These are phyloP conservation scores for Dasyurus viverrinus DNA, from an alignment of 2,113 vertebrate genomes.

Conservation along the genomic window DNA sequence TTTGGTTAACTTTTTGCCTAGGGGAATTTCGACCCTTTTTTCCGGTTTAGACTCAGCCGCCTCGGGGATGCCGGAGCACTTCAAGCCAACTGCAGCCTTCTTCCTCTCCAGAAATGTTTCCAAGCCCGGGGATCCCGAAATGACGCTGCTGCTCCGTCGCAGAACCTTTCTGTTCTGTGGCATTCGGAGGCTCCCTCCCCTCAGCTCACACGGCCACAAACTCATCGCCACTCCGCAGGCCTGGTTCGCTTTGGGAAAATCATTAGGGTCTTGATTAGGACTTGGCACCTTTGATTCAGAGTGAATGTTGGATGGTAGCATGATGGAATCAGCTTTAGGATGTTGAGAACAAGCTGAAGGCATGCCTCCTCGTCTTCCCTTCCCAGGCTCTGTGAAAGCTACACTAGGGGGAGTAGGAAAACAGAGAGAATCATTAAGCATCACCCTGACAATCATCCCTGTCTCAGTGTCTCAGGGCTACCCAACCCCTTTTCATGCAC, in stretches of 20 bases:
- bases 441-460: constrained; percentile 76
- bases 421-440: constrained; percentile 95
- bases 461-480: background rate
- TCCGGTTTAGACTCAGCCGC: constrained; percentile 83
- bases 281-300: constrained; percentile 92
- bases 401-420: constrained; percentile 98
- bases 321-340: constrained; percentile 90
- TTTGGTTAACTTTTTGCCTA: constrained; percentile 90
- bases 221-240: constrained; percentile 86
- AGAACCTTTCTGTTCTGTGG: constrained; percentile 86
- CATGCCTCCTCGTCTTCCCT: constrained; percentile 92
- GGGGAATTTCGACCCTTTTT: constrained; percentile 83
- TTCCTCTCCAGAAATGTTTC: constrained; percentile 87
- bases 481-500: constrained; percentile 17
- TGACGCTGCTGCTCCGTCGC: constrained; percentile 88
- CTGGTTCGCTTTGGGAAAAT: constrained; percentile 88
- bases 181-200: constrained; percentile 88
- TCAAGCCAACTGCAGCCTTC: constrained; percentile 86
- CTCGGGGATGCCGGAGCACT: constrained; percentile 80
- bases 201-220: constrained; percentile 85
- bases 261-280: constrained; percentile 88
- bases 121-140: constrained; percentile 85
- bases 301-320: constrained; percentile 92
- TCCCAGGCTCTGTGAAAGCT: constrained; percentile 96
- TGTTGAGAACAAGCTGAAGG: constrained; percentile 93